Base-by-base conservation (phyloP, 1,140 invertebrate genomes). In the Eurosta solidaginis region DNA sequence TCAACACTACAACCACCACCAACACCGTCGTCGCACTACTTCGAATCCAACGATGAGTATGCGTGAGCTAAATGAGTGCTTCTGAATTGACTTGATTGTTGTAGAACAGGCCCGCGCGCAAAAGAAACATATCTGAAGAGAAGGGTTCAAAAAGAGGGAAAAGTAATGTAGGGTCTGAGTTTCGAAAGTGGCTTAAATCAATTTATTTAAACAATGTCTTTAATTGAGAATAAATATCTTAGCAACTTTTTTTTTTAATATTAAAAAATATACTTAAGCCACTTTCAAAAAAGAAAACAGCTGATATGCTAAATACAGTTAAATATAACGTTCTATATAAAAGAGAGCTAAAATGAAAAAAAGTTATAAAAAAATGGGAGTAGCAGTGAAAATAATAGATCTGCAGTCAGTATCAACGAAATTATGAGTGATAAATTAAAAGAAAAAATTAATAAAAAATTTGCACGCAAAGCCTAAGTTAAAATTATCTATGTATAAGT, bases 391-490 rank as follows among this genome's bases (percentile, higher is more conserved):
- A 83, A 80, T 79, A 78, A 76, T 45, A 68, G 73, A 75, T 12
- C 49, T 50, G 82, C 82, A 82, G 84, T 79, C 84, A 86, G 83
- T 82, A 85, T 86, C 84, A 86, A 86, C 84, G 84, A 86, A 86
- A 83, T 80, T 84, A 84, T 83, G 82, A 86, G 84, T 86, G 84
- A 86, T 86, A 84, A 84, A 45, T 77, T 59, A 77, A 75, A 44
- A 73, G 79, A 74, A 81, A 76, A 79, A 81, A 79, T 78, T 78
- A 78, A 52, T 22, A 63, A 68, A 76, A 22, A 27, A 29, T 25
- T 14, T n/a, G n/a, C n/a, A n/a, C n/a, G n/a, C n/a, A n/a, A 77
- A 77, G 17, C 25, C 27, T 5, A n/a, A 74, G 5, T 27, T 9
- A 76, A 76, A 52, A 52, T 27, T 12, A 52, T 50, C 47, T 52